Evolutionary conservation across 2,797 vertebrate species (phyloP), one percentile per base, ranked within the genome.

Genomic region (Hemibagrus guttatus): DNA sequence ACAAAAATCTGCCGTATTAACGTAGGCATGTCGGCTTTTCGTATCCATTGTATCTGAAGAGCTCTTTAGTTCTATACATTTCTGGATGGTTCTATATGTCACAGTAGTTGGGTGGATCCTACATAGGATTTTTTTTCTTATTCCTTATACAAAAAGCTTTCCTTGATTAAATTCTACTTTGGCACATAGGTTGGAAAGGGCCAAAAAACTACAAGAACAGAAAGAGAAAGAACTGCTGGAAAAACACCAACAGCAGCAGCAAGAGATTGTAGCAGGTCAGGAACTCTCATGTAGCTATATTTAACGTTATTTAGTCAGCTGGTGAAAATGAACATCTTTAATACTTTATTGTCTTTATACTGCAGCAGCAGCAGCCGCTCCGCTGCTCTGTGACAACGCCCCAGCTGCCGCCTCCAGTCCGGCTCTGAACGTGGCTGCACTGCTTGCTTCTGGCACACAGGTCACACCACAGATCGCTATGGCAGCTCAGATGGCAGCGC

Each of bases 381-480:
- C 95, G 1, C 90, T 95, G 3, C 82, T 92, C 82, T 88, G 88
- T 58, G 91, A 93, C 21, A 84, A 84, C 92, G 95, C 95, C 0
- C 95, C 95, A 28, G 96, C 95, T 0, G 84, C 86, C 0, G 89
- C 92, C 42, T 95, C 96, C 72, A 95, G 94, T 86, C 97, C 98
- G 0, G 96, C 96, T 42, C 96, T 99, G 89, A 99, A 99, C 0
- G 98, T 99, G 26, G 98, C 98, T 0, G 98, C 98, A 31, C 96
- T 99, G 49, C 94, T 99, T 92, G 98, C 98, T 0, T 98, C 98
- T 0, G 98, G 98, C 89, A 99, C 98, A 0, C 98, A 99, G 91
- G 98, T 99, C 84, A 99, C 98, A 13, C 98, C 98, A 87, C 98
- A 99, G 91, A 98, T 99, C 5, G 98, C 98, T 52, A 99, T 99